Base-by-base conservation (phyloP, 2,797 vertebrate species). In the Neosalanx taihuensis region DNA sequence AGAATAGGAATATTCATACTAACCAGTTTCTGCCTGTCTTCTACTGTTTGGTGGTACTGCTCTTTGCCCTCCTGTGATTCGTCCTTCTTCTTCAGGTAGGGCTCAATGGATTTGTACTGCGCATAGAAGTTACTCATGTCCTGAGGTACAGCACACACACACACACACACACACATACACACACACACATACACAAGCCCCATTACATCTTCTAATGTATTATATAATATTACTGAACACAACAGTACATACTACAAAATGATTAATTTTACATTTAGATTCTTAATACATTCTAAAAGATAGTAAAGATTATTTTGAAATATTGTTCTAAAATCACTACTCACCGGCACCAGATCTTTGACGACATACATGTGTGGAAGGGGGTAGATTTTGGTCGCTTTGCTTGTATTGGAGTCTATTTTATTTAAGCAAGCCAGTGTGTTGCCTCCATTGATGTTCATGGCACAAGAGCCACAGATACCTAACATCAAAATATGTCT, bases 321-420 rank as follows among this genome's bases (percentile, higher is more conserved):
- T 37, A 37, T 37, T 37, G 6, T 7, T 37, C 35, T 37, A 37
- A 9, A 9, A 46, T 13, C 41, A 2, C 1, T 12, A 95, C 96
- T 95, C 87, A 99, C 97, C 0, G 97, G 96, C 0, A 99, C 95
- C 0, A 99, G 94, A 70, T 98, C 97, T 85, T 99, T 99, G 70
- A 99, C 95, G 88, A 99, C 97, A 15, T 96, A 98, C 97, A 99
- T 98, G 75, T 99, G 97, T 1, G 97, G 97, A 17, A 99, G 94
- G 0, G 96, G 96, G 87, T 99, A 98, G 84, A 98, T 97, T 76
- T 97, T 98, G 0, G 93, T 76, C 33, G 93, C 90, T 76, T 96
- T 98, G 91, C 41, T 87, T n/a, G 91, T 76, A 86, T 96, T 91
- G 0, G 87, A 70, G 85, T 99, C 95, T 0, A 98, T 98, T 81